Evolutionary conservation across 64 coral and sea anemone species (phyloP).

Genomic region (Platygyra sinensis): DNA sequence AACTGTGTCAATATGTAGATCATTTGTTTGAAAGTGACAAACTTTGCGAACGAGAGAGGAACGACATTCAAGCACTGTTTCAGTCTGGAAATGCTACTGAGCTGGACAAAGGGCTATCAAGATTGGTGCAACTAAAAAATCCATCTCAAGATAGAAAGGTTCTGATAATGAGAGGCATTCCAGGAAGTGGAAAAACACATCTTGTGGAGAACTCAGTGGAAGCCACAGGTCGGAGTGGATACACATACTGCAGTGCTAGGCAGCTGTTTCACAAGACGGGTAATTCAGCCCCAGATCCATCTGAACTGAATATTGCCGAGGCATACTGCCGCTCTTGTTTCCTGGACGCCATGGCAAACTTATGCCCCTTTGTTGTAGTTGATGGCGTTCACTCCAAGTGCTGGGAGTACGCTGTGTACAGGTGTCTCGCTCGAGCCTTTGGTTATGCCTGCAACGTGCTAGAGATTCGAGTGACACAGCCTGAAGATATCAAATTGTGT

Average conservation of each 20-base stretch:
- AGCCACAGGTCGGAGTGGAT: constrained; percentile 14
- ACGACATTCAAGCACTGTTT: constrained; percentile 34
- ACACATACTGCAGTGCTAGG: constrained; percentile 43
- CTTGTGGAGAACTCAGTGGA: constrained; percentile 76
- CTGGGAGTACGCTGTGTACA: constrained; percentile 71
- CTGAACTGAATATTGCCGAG: constrained; percentile 82
- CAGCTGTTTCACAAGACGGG: constrained; percentile 79
- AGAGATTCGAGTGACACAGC: constrained; percentile 60
- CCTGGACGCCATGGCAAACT: constrained; percentile 62
- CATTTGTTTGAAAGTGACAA: constrained; percentile 29
- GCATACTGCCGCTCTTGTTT: constrained; percentile 69
- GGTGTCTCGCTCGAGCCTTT: constrained; percentile 57
- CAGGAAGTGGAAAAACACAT: constrained; percentile 78
- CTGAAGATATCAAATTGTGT: constrained; percentile 56
- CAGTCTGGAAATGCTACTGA: constrained; percentile 25
- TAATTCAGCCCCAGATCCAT: constrained; percentile 41
- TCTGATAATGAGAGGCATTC: constrained; percentile 78
- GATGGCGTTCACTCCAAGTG: constrained; percentile 65
- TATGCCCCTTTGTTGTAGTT: constrained; percentile 59
- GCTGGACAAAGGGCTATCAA: constrained; percentile 38
- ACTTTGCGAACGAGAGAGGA: constrained; percentile 19
- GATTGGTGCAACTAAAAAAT: background rate
- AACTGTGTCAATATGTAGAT: constrained; percentile 50
- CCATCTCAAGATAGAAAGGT: constrained; percentile 39
- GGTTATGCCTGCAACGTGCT: constrained; percentile 61